These are phyloP conservation scores for Andrena bicolor DNA, from an alignment of 2,888 invertebrate genomes.

Conservation along the genomic window DNA sequence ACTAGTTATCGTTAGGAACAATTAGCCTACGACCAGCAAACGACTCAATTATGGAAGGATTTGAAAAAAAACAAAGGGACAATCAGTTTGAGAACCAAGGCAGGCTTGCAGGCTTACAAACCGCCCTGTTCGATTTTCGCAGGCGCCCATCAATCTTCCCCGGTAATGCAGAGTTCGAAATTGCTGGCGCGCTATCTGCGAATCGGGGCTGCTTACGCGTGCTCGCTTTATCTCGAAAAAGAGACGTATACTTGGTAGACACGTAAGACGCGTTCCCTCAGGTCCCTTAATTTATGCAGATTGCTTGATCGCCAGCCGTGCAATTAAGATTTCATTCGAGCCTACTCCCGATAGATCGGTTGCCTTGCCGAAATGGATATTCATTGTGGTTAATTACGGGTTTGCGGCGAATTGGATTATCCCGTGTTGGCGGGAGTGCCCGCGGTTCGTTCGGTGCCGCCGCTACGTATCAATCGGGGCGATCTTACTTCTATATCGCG, in stretches of 20 bases:
- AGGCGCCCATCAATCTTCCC: conserved; percentile 8
- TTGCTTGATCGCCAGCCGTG: conserved; percentile 72
- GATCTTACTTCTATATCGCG: conserved; percentile 59
- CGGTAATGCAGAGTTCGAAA: conserved; percentile 11
- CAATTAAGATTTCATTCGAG: conserved; percentile 80
- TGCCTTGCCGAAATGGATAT: conserved; percentile 70
- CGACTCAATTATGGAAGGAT: neutral
- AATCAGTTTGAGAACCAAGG: neutral
- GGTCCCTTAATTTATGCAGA: conserved; percentile 76
- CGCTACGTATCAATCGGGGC: conserved; percentile 45
- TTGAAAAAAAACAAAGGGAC: neutral
- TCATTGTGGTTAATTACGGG: conserved; percentile 77
- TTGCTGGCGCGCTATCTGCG: conserved; percentile 26
- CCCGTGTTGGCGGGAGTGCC: conserved; percentile 19
- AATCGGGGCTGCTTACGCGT: neutral
- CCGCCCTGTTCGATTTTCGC: conserved; percentile 20
- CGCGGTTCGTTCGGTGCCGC: conserved; percentile 18
- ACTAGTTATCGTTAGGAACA: too few relatives aligned
- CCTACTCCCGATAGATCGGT: conserved; percentile 70
- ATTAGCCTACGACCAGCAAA: neutral
- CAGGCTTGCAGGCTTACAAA: neutral
- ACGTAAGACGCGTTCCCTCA: conserved; percentile 41
- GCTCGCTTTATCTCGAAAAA: conserved; percentile 38
- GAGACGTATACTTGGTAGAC: conserved; percentile 49
- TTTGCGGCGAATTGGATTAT: conserved; percentile 64